Evolutionary conservation across 2,797 vertebrate species (phyloP), one percentile per base, ranked within the genome.

Genomic region (Poliocrania exsul): DNA sequence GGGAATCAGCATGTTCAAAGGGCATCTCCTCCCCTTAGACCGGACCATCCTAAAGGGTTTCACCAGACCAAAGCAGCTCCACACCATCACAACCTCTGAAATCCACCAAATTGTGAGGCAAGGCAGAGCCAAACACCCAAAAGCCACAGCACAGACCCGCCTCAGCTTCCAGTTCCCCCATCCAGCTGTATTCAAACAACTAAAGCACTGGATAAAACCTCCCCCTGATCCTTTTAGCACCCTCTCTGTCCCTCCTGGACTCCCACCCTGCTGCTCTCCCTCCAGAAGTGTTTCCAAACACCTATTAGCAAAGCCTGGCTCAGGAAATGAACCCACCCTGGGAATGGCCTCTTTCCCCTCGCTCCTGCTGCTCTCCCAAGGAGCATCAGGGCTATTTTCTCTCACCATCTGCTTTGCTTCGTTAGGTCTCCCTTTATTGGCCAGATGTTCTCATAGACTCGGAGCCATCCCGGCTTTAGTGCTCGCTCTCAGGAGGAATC

Each of bases 381-480:
- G 83, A 92, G 79, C 7, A 1, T 51, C 5, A 15, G 84, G 69
- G 69, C 66, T 54, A 19, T 96, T 81, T 94, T 72, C 77, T 95
- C 94, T 79, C 61, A 80, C 81, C 75, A 97, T 88, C 91, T 91
- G 88, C 61, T 90, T 31, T 12, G 49, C 66, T 81, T 64, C 37
- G 4, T 79, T n/a, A 86, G 17, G 81, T 75, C 78, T 58, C 80
- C 58, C 88, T 95, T 91, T 78, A 89, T 73, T 67, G 71, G 88
- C 91, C 85, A 95, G 92, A 96, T 92, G 88, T 89, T 92, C 75
- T 66, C 1, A 0, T 0, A 88, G 64, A 60, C 2, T 1, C 8
- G 6, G 74, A 96, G 93, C 71, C 74, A 78, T 28, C 65, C 56
- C 1, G 3, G 35, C 69, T 80, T 37, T 53, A 75, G 66, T 11